Evolutionary conservation across 2,113 vertebrate species (phyloP).

Genomic region (Sclerurus mexicanus): DNA sequence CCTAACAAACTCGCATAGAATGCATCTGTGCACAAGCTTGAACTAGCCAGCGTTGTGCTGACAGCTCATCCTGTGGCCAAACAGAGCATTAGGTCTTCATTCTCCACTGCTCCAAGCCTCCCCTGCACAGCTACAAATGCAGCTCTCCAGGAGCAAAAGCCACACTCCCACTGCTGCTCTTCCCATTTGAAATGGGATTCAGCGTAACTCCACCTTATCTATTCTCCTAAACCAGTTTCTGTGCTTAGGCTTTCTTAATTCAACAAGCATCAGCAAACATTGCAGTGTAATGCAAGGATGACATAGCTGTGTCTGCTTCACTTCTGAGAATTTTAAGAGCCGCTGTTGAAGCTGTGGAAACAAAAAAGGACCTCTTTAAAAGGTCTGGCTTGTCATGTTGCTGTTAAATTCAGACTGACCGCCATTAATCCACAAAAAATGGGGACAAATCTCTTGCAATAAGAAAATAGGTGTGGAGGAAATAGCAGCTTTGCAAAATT

Average conservation of each 20-base stretch:
- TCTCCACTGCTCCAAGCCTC: neutral
- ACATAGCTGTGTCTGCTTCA: neutral
- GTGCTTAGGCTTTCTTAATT: neutral
- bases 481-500: constrained; percentile 39
- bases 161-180: neutral
- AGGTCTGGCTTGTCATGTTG: neutral
- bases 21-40: neutral
- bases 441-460: constrained; percentile 1
- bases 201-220: neutral
- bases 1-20: neutral
- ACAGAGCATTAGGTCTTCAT: neutral
- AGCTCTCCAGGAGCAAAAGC: neutral
- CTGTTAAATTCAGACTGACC: neutral
- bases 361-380: neutral
- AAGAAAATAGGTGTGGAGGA: constrained; percentile 28
- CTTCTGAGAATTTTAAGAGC: neutral
- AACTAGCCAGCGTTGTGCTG: rapidly evolving
- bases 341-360: neutral
- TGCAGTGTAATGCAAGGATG: neutral
- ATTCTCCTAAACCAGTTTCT: neutral
- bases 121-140: rapidly evolving
- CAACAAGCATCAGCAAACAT: neutral
- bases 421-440: neutral
- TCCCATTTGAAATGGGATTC: neutral
- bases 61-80: neutral